Conservation (phyloP, 2,797 vertebrate genomes). For the Ptychadena robeensis region DNA sequence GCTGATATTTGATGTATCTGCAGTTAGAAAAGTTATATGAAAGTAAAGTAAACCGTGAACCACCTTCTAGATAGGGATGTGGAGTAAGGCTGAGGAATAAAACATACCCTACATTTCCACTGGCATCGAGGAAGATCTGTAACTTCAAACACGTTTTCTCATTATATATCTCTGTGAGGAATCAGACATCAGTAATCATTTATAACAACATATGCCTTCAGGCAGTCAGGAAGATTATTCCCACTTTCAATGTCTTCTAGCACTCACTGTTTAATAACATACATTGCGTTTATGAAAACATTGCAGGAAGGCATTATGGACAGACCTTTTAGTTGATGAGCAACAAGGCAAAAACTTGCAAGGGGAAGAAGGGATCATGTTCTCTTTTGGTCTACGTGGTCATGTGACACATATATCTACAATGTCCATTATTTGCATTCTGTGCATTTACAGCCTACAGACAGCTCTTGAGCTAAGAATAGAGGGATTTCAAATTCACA, state of each 20-base stretch:
- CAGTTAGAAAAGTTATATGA: not conserved
- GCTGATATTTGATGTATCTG: not conserved
- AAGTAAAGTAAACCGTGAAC: not conserved
- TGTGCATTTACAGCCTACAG: not conserved
- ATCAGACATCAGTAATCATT: slow-evolving; percentile 46
- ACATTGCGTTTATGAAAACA: slow-evolving; percentile 7
- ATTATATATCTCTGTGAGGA: slow-evolving; percentile 45
- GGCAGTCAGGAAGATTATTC: slow-evolving; percentile 28
- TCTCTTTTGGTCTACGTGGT: not conserved
- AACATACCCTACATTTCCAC: slow-evolving; percentile 6
- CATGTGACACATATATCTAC: not conserved
- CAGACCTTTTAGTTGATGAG: not conserved
- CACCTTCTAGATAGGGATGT: not conserved
- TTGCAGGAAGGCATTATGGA: slow-evolving; percentile 17
- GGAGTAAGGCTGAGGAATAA: not conserved
- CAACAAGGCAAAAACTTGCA: not conserved
- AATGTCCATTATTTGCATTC: not conserved
- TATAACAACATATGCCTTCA: slow-evolving; percentile 45
- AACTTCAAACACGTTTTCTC: slow-evolving; percentile 33
- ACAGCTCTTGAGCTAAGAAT: not conserved
- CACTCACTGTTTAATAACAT: slow-evolving; percentile 28
- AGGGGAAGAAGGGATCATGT: not conserved
- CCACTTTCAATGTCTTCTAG: slow-evolving; percentile 39
- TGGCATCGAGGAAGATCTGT: slow-evolving; percentile 21
- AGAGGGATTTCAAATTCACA: not conserved